Conservation (phyloP, 2,888 invertebrate genomes). For the Perizoma flavofasciatum region DNA sequence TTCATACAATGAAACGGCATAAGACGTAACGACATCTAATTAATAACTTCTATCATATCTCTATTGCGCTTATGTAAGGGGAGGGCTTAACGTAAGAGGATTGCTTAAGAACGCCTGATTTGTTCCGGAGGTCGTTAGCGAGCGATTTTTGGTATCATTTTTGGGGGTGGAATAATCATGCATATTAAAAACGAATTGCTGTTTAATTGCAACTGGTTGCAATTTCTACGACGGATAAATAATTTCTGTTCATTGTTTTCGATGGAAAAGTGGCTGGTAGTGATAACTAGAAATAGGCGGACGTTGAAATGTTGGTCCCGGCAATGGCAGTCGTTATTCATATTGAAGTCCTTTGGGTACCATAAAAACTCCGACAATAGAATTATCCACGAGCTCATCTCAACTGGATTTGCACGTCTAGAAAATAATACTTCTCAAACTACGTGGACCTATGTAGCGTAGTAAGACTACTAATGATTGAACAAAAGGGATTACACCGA, state of each 20-base stretch:
- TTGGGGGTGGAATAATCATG: slow-evolving; percentile 25
- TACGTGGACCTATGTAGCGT: too few relatives aligned
- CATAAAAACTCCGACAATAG: too few relatives aligned
- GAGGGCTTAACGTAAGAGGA: slow-evolving; percentile 77
- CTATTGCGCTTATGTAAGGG: slow-evolving; percentile 73
- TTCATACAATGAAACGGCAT: slow-evolving; percentile 76
- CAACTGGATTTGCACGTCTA: too few relatives aligned
- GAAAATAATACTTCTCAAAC: too few relatives aligned
- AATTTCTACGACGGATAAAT: not conserved
- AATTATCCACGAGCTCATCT: too few relatives aligned
- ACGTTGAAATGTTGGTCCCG: too few relatives aligned
- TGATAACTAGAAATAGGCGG: too few relatives aligned
- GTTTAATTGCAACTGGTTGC: too few relatives aligned
- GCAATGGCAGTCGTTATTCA: too few relatives aligned
- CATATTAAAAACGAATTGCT: slow-evolving; percentile 16
- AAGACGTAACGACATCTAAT: slow-evolving; percentile 81
- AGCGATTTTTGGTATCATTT: slow-evolving; percentile 61
- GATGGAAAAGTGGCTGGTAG: too few relatives aligned
- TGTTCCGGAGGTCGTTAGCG: slow-evolving; percentile 69
- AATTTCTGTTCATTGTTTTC: too few relatives aligned
- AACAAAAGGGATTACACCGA: slow-evolving; percentile 8
- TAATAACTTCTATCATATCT: slow-evolving; percentile 83
- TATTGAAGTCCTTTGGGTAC: too few relatives aligned
- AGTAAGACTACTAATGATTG: slow-evolving; percentile 5
- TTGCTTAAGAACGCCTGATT: slow-evolving; percentile 76